Conservation (phyloP, 2,888 invertebrate genomes). For the Apamea anceps region DNA sequence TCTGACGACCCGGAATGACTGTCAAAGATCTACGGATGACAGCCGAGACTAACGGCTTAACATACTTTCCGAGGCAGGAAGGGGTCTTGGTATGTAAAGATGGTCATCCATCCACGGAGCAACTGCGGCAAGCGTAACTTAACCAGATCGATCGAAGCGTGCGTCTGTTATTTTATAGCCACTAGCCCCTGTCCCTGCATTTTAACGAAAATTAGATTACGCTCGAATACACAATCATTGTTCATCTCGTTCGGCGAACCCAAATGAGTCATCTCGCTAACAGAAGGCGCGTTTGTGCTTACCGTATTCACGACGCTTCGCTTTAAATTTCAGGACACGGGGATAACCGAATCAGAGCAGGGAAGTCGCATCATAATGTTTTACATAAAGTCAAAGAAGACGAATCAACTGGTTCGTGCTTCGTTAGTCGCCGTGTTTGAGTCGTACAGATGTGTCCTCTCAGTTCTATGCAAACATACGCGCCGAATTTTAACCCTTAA, state of each 20-base stretch:
- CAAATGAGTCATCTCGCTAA: neutral
- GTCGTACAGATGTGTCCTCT: slow-evolving; percentile 38
- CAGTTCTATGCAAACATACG: slow-evolving; percentile 48
- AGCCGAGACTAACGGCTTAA: too few species aligned
- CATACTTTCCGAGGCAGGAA: too few species aligned
- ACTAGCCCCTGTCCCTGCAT: neutral
- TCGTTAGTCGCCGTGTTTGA: slow-evolving; percentile 66
- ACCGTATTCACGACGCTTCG: too few species aligned
- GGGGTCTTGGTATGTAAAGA: too few species aligned
- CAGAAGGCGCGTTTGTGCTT: neutral
- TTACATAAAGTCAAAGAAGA: slow-evolving; percentile 48
- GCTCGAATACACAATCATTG: neutral
- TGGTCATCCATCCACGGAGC: too few species aligned
- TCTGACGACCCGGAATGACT: too few species aligned
- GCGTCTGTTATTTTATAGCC: too few species aligned
- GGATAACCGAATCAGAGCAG: neutral
- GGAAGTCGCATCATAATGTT: slow-evolving; percentile 15
- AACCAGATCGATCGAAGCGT: too few species aligned
- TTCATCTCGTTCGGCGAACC: neutral
- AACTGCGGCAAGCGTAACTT: too few species aligned
- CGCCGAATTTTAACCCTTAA: neutral
- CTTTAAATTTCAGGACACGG: neutral
- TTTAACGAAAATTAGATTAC: neutral
- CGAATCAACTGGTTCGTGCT: slow-evolving; percentile 57
- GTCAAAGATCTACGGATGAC: too few species aligned